A percentile compares a stretch with the other conserved stretches of the same genome.
Evolutionary conservation across 2,113 vertebrate species (phyloP).

Genomic region (Microcebus murinus): DNA sequence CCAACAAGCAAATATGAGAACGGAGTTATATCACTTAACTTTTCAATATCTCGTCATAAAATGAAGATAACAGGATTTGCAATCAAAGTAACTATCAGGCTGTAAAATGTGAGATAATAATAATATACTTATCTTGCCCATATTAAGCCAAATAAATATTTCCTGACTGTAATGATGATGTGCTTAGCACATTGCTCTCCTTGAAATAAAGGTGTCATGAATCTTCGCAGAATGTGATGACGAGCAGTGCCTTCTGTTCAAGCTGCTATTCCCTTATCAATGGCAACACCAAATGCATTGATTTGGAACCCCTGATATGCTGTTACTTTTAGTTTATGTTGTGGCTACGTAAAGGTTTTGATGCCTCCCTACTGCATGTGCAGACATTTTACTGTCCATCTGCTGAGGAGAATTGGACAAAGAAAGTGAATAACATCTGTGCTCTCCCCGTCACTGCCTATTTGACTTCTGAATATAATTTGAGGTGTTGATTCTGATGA

Average conservation of each 20-base stretch:
- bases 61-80: neutral
- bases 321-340: constrained; percentile 42
- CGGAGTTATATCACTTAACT: neutral
- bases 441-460: neutral
- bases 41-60: neutral
- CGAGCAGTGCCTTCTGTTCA: constrained; percentile 48
- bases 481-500: constrained; percentile 50
- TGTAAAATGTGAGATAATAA: neutral
- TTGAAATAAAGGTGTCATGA: constrained; percentile 6
- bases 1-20: neutral
- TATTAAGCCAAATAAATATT: constrained; percentile 58
- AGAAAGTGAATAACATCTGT: constrained; percentile 54
- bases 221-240: constrained; percentile 28
- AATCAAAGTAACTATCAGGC: neutral
- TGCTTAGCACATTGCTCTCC: neutral
- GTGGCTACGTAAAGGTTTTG: neutral
- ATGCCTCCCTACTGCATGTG: neutral
- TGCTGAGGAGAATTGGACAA: constrained; percentile 71
- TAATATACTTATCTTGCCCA: neutral
- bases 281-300: constrained; percentile 6
- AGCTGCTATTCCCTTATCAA: constrained; percentile 16
- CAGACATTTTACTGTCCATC: constrained; percentile 66
- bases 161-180: constrained; percentile 12
- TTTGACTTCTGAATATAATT: constrained; percentile 53
- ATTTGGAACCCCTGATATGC: constrained; percentile 20